These are phyloP conservation scores for Polydrusus cervinus DNA, from an alignment of 2,888 invertebrate genomes.

Conservation along the genomic window DNA sequence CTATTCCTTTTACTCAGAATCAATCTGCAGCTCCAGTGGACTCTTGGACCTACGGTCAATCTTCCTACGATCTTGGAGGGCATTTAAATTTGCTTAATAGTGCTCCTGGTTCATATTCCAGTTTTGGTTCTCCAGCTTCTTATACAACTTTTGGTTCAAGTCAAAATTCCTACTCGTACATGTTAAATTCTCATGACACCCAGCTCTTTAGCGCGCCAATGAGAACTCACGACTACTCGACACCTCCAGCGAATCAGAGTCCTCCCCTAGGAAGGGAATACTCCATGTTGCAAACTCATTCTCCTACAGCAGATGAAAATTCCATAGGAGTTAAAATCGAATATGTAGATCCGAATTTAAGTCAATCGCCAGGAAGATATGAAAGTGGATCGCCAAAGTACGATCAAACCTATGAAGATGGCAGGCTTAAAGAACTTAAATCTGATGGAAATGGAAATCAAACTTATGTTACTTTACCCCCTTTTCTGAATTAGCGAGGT, in stretches of 20 bases:
- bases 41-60: slow-evolving; percentile 84
- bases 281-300: slow-evolving; percentile 79
- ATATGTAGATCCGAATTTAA: slow-evolving; percentile 70
- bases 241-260: slow-evolving; percentile 75
- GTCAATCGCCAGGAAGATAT: slow-evolving; percentile 75
- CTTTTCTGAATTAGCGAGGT: slow-evolving; percentile 80
- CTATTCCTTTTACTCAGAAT: slow-evolving; percentile 75
- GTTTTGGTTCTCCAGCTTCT: slow-evolving; percentile 76
- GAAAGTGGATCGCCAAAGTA: slow-evolving; percentile 77
- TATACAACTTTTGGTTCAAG: slow-evolving; percentile 79
- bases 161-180: slow-evolving; percentile 76
- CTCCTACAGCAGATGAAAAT: slow-evolving; percentile 72
- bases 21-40: slow-evolving; percentile 77
- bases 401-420: slow-evolving; percentile 70
- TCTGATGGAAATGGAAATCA: slow-evolving; percentile 71
- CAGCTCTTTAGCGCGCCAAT: slow-evolving; percentile 78
- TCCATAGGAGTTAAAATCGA: slow-evolving; percentile 70
- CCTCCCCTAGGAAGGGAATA: slow-evolving; percentile 79
- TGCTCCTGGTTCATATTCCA: slow-evolving; percentile 76
- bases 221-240: slow-evolving; percentile 76
- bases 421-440: slow-evolving; percentile 68
- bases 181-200: slow-evolving; percentile 81
- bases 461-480: slow-evolving; percentile 82
- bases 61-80: slow-evolving; percentile 84
- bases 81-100: slow-evolving; percentile 83